phyloP scores from a whole-genome alignment of 2,888 invertebrate species.

The Timema podura region DNA sequence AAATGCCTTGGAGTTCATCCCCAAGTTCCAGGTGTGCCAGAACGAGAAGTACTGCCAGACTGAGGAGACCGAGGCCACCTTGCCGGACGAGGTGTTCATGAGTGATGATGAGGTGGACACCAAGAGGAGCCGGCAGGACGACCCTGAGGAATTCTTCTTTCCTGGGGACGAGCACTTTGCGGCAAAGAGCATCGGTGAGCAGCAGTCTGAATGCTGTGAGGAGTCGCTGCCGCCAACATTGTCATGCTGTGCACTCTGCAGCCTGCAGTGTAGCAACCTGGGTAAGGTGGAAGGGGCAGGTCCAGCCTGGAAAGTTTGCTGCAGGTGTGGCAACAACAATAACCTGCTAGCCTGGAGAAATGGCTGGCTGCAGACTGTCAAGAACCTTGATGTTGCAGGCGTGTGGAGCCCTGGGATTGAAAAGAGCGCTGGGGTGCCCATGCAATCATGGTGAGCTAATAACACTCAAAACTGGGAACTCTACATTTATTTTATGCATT shows the following conservation, averaged over 20 bases:
- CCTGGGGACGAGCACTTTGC: slow-evolving; percentile 37
- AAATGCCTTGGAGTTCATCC: slow-evolving; percentile 45
- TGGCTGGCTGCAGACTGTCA: not conserved
- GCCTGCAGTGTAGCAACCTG: not conserved
- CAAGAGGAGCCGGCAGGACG: slow-evolving; percentile 22
- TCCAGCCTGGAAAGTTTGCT: slow-evolving; percentile 1
- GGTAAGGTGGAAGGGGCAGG: not conserved
- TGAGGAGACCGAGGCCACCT: slow-evolving; percentile 10
- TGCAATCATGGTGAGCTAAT: too few species aligned
- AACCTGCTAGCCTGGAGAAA: slow-evolving; percentile 10
- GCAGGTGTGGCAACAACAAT: slow-evolving; percentile 9
- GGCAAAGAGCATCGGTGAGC: slow-evolving; percentile 21
- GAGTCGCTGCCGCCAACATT: not conserved
- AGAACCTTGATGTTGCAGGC: too few species aligned
- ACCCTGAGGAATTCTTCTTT: slow-evolving; percentile 38
- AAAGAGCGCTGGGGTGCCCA: too few species aligned
- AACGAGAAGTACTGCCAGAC: slow-evolving; percentile 24
- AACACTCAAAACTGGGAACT: too few species aligned
- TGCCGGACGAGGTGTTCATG: not conserved
- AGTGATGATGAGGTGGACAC: slow-evolving; percentile 30
- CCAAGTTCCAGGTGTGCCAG: slow-evolving; percentile 62
- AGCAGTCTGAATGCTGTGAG: slow-evolving; percentile 14
- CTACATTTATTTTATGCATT: too few species aligned
- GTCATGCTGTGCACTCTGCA: not conserved
- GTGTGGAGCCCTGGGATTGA: too few species aligned